Evolutionary conservation across 2,113 vertebrate genomes (phyloP), one percentile per base, ranked within the genome.

Genomic region (Callipepla californica): DNA sequence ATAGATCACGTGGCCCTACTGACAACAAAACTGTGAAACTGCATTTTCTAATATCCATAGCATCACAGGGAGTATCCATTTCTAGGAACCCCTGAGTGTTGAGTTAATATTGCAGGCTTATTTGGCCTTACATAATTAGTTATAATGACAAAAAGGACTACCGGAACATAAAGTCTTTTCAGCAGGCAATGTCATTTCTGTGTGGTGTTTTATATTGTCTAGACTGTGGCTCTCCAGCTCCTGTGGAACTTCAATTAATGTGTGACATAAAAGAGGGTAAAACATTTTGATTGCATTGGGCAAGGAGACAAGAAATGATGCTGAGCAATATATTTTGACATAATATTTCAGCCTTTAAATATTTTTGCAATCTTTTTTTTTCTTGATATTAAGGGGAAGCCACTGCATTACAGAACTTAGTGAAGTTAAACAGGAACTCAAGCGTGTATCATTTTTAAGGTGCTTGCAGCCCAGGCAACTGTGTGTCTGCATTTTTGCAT

Each of bases 91-190:
- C 95, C 87, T 50, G 91, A 73, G 89, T 82, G 89, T 80, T 62
- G 51, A 96, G 89, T 85, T 96, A 95, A 94, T 96, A 92, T 55
- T 91, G 74, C 89, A 94, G 74, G 36, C 80, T 93, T 87, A 80
- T 93, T 84, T 87, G 74, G 74, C 87, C 69, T 65, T 91, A 62
- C 55, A 59, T 93, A 92, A 96, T 95, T 94, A 93, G 92, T 96
- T 89, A 79, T 95, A 95, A 94, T 95, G 94, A 96, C 89, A 93
- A 92, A 95, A 96, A 94, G 70, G 75, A 85, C 84, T 89, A 85
- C 19, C 25, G 74, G 92, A 91, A 92, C 78, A 87, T 91, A 85
- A 89, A 87, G 75, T 21, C 84, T 92, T 94, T 96, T 55, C 75
- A 96, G 87, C 91, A 96, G 91, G 89, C 84, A 80, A 55, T 94